Evolutionary conservation across 1,140 invertebrate genomes (phyloP).

Genomic region (Cylas formicarius): DNA sequence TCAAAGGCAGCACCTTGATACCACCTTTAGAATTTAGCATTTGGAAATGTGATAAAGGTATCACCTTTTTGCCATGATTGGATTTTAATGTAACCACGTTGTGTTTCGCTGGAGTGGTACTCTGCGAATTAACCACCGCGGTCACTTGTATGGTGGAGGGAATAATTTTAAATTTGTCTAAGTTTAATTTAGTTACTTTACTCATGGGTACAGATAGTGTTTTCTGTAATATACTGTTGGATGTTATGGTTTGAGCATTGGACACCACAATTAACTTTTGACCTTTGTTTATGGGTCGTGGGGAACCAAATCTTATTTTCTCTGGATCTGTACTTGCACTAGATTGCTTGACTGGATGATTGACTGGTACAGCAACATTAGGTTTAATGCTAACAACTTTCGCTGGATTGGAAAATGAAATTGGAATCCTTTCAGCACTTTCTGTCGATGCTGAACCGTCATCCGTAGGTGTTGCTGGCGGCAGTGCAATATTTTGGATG

Average conservation of each 20-base stretch:
- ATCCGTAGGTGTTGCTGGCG: conserved; percentile 10
- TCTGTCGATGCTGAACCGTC: conserved; percentile 6
- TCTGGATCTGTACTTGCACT: not conserved
- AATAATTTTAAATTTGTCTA: conserved; percentile 40
- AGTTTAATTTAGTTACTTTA: conserved; percentile 37
- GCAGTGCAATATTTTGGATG: conserved; percentile 30
- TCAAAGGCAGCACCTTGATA: conserved; percentile 35
- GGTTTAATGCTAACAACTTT: conserved; percentile 21
- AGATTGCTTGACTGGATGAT: conserved; percentile 6
- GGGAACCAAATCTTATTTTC: not conserved
- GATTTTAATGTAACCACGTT: conserved; percentile 37
- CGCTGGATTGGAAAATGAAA: conserved; percentile 1
- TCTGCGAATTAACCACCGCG: conserved; percentile 18
- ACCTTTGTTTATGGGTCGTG: conserved; percentile 18
- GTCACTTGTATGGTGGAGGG: conserved; percentile 19
- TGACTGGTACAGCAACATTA: conserved; percentile 11
- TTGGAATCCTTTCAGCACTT: conserved; percentile 3
- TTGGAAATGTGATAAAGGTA: conserved; percentile 36
- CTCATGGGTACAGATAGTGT: conserved; percentile 38
- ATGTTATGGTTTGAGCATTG: conserved; percentile 31
- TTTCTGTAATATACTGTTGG: conserved; percentile 36
- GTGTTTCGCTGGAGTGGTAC: conserved; percentile 28
- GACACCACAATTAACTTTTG: conserved; percentile 40
- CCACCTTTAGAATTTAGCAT: conserved; percentile 35
- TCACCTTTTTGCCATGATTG: conserved; percentile 33